Conservation (phyloP, 2,888 invertebrate genomes). For the Ophioninae sp. region DNA sequence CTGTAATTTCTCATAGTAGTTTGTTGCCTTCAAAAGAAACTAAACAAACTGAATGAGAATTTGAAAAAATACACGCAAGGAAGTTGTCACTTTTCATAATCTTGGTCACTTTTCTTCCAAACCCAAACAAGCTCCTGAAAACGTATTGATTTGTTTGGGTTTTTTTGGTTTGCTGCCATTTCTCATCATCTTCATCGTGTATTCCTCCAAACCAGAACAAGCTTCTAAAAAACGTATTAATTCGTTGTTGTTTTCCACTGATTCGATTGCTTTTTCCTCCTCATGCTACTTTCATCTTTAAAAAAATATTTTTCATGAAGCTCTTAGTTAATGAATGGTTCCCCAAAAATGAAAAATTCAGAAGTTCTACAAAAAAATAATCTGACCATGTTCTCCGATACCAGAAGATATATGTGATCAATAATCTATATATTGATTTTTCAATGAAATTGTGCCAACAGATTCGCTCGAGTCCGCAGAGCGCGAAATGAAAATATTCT, state of each 20-base stretch:
- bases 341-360: no score
- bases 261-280: no score
- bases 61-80: background rate
- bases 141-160: background rate
- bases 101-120: background rate
- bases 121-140: background rate
- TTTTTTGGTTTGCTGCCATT: background rate
- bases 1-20: background rate
- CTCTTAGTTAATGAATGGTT: no score
- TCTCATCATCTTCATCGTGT: no score
- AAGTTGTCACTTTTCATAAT: background rate
- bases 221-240: no score
- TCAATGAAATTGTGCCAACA: slow-evolving; percentile 78
- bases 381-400: no score
- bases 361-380: no score
- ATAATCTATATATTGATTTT: background rate
- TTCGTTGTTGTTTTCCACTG: no score
- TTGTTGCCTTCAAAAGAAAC: background rate
- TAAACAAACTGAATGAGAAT: background rate
- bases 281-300: no score
- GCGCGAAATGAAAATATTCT: slow-evolving; percentile 91
- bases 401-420: background rate
- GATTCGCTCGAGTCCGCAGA: slow-evolving; percentile 89
- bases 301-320: no score
- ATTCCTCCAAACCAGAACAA: no score